Evolutionary conservation across 2,888 invertebrate species (phyloP), one percentile per base, ranked within the genome.

Genomic region (Aproaerema taeniolella): DNA sequence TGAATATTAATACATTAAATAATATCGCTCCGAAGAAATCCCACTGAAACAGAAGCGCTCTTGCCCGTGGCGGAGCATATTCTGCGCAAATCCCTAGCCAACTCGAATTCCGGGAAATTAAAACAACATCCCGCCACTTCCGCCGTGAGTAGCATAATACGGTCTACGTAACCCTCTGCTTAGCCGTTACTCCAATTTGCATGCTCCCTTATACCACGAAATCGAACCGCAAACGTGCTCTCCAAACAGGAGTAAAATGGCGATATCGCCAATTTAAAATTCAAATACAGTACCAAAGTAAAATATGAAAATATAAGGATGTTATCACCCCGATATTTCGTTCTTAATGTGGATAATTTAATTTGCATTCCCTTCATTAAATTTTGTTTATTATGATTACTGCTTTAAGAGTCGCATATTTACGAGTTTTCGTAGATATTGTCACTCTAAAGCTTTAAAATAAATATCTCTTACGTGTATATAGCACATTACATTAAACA

Each of bases 1-100:
- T 85, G 75, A 81, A 85, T 83, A 82, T 82, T 82, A 75, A 82
- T 74, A 74, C 47, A 49, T 58, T 52, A 73, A 75, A 77, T 74
- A 71, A 72, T 73, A 73, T 75, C 68, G 58, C 52, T 61, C 50
- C 54, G 45, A 72, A 73, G 63, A 70, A 70, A 67, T 64, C 58
- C 55, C 50, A 46, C 61, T 61, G 55, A 67, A 64, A 65, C 56
- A 46, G 50, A 61, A 59, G 53, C 59, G 55, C 41, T 54, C 56
- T 61, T 60, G 58, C 52, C 52, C 49, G 49, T 20, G 57, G 58
- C 61, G 55, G 67, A 67, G 60, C 50, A 51, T 35, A 34, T 41
- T 42, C 36, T 37, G 43, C 31, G 41, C 38, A 51, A 58, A 54
- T 52, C 49, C 46, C 42, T 42, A 26, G 46, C 43, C 40, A 28